These are phyloP conservation scores for Drymonia ruficornis DNA, from an alignment of 2,888 invertebrate species.

Conservation along the genomic window DNA sequence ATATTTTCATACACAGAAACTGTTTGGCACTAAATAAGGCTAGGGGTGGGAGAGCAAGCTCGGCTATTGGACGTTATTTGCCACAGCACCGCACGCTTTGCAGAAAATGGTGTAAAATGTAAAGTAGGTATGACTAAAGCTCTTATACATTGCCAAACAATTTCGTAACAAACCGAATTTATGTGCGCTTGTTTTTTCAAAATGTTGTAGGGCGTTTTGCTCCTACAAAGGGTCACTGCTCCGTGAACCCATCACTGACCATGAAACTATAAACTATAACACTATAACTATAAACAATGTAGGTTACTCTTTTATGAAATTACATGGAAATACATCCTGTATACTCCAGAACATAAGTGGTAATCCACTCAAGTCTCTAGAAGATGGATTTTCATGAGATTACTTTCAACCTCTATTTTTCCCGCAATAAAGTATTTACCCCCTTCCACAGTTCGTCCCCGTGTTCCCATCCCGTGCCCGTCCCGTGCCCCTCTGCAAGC, in stretches of 20 bases:
- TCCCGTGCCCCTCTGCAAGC: conserved; percentile 12
- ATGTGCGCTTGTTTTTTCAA: conserved; percentile 7
- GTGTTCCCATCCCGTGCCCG: too few species aligned
- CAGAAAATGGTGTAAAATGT: too few species aligned
- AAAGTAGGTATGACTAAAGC: too few species aligned
- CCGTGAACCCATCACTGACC: not conserved
- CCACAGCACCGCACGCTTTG: too few species aligned
- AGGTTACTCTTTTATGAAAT: not conserved
- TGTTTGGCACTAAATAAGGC: not conserved
- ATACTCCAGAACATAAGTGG: too few species aligned
- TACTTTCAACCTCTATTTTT: not conserved
- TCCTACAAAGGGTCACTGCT: conserved; percentile 6
- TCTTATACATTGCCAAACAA: not conserved
- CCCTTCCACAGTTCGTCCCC: not conserved
- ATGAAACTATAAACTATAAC: not conserved
- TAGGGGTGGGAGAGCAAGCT: too few species aligned
- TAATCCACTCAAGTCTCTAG: not conserved
- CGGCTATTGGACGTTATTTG: not conserved
- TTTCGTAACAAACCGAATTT: conserved; percentile 15
- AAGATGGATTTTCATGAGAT: not conserved
- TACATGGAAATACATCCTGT: not conserved
- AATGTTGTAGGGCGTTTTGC: conserved; percentile 39
- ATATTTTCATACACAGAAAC: not conserved
- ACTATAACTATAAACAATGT: not conserved
- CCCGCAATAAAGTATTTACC: not conserved